These are phyloP conservation scores for Drosophila asahinai DNA, from an alignment of 1,140 invertebrate genomes.

Conservation along the genomic window DNA sequence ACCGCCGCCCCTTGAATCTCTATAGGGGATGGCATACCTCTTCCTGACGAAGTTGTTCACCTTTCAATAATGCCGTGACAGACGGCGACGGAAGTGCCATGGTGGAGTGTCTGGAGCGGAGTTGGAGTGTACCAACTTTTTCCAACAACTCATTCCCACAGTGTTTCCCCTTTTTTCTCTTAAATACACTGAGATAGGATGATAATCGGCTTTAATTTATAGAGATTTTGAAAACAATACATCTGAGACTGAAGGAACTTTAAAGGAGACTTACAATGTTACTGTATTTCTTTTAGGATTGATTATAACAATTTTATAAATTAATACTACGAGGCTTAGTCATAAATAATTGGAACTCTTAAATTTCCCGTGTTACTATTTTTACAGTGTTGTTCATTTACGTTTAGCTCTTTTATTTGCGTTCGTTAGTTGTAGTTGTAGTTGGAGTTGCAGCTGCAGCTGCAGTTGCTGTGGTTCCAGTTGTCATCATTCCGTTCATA, in stretches of 20 bases:
- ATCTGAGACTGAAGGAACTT: background rate
- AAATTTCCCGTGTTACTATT: too few species aligned
- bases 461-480: conserved; percentile 57
- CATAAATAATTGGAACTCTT: too few species aligned
- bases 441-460: conserved; percentile 29
- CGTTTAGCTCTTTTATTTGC: conserved; percentile 46
- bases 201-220: background rate
- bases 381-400: conserved; percentile 1
- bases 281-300: background rate
- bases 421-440: conserved; percentile 39
- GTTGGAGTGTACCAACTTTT: conserved; percentile 42
- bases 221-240: background rate
- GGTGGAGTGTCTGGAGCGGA: conserved; percentile 32
- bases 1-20: conserved; percentile 10
- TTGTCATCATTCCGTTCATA: conserved; percentile 78
- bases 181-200: conserved; percentile 11
- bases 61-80: conserved; percentile 70
- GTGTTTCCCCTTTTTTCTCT: conserved; percentile 4
- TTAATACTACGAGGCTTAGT: background rate
- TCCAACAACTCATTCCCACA: conserved; percentile 27
- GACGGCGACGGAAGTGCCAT: conserved; percentile 40
- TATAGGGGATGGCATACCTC: conserved; percentile 21
- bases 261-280: background rate
- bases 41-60: conserved; percentile 73
- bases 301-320: background rate